A percentile compares a stretch with the other conserved stretches of the same genome.
Evolutionary conservation across 23 tunicate genomes (phyloP).

Genomic region (Styela clava): DNA sequence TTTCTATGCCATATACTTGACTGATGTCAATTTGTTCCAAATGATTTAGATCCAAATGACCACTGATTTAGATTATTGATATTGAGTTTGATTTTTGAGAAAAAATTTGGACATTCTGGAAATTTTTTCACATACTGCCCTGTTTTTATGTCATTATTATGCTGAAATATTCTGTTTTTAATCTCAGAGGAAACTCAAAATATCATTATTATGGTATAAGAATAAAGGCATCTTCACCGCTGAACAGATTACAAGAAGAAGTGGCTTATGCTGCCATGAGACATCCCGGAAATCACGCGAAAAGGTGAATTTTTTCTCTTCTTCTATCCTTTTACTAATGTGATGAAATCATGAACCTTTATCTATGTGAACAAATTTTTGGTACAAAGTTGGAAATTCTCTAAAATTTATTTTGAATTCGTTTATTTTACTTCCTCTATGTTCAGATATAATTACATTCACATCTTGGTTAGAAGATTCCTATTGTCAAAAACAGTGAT

Average conservation of each 20-base stretch:
- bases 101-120: too few relatives aligned
- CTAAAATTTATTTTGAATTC: not conserved
- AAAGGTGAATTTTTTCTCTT: conserved; percentile 15
- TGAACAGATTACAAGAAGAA: conserved; percentile 85
- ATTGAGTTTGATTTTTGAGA: too few relatives aligned
- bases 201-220: conserved; percentile 98
- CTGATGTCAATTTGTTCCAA: too few relatives aligned
- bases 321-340: too few relatives aligned
- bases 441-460: not conserved
- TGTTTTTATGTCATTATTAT: too few relatives aligned
- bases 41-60: too few relatives aligned
- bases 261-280: conserved; percentile 74
- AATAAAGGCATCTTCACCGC: conserved; percentile 92
- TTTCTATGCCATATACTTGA: too few relatives aligned
- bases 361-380: not conserved
- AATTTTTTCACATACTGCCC: too few relatives aligned
- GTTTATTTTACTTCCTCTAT: not conserved
- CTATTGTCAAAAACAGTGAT: not conserved
- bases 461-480: not conserved
- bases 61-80: too few relatives aligned
- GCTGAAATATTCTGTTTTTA: too few relatives aligned
- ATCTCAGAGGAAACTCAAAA: conserved; percentile 95
- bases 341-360: too few relatives aligned
- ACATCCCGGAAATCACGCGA: conserved; percentile 41
- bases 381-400: too few relatives aligned